phyloP scores from a whole-genome alignment of 2,888 invertebrate species.

The Dryobotodes eremita region DNA sequence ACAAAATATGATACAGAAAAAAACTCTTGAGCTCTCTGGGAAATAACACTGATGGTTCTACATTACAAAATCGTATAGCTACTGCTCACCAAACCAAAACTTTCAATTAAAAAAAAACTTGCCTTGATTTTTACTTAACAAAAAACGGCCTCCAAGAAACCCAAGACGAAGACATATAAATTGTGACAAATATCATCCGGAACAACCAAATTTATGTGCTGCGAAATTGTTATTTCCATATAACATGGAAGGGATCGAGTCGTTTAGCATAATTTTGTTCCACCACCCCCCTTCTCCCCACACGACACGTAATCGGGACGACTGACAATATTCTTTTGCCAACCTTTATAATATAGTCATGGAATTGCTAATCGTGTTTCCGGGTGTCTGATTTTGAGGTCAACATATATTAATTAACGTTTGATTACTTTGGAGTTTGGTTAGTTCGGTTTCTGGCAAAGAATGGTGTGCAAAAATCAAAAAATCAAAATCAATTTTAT shows the following conservation, averaged over 20 bases:
- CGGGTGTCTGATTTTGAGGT: conserved; percentile 33
- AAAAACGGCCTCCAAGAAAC: conserved; percentile 1
- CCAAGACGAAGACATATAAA: conserved; percentile 23
- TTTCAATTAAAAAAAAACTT: neutral
- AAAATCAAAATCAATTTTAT: no score
- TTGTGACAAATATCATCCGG: conserved; percentile 35
- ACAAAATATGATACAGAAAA: neutral
- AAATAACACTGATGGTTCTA: neutral
- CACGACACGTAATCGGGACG: conserved; percentile 52
- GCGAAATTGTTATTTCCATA: conserved; percentile 64
- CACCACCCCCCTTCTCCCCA: neutral
- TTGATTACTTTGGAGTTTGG: conserved; percentile 31
- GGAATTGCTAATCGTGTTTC: conserved; percentile 58
- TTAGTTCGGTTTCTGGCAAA: neutral
- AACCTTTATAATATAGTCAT: conserved; percentile 59
- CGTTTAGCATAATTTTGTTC: conserved; percentile 65
- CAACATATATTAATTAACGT: conserved; percentile 43
- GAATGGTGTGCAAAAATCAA: neutral
- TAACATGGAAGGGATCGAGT: conserved; percentile 57
- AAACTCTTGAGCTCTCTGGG: neutral
- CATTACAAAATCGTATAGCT: neutral
- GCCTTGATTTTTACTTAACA: neutral
- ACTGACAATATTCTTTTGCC: conserved; percentile 62
- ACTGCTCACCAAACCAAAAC: neutral
- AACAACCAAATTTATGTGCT: conserved; percentile 49